Conservation (phyloP, 2,888 invertebrate species). For the Cyaniris semiargus region DNA sequence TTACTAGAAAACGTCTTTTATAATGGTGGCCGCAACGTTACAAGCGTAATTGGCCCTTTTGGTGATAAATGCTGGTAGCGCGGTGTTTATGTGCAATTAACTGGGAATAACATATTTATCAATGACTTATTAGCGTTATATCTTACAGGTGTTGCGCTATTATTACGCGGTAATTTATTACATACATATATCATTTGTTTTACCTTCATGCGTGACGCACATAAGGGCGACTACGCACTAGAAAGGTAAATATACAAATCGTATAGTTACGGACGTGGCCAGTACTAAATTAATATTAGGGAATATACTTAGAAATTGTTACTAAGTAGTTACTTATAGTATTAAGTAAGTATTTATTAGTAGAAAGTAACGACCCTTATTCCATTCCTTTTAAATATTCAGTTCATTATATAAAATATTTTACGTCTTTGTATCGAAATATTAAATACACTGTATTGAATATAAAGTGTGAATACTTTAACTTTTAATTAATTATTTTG, state of each 20-base stretch:
- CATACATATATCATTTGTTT: conserved; percentile 9
- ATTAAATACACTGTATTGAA: neutral
- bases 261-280: neutral
- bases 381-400: neutral
- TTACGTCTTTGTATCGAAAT: neutral
- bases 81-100: conserved; percentile 77
- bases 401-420: neutral
- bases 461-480: neutral
- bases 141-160: conserved; percentile 48
- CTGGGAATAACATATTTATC: conserved; percentile 73
- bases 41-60: conserved; percentile 74
- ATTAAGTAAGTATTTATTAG: too few species aligned
- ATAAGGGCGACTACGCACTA: neutral
- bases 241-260: neutral
- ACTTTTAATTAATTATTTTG: conserved; percentile 3
- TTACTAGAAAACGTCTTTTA: conserved; percentile 36
- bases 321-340: too few species aligned
- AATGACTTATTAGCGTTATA: conserved; percentile 71
- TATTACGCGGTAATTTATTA: conserved; percentile 33
- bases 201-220: conserved; percentile 5
- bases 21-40: conserved; percentile 59
- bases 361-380: neutral
- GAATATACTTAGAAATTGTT: too few species aligned
- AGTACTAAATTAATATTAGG: too few species aligned
- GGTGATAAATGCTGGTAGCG: conserved; percentile 69